Conservation (phyloP, 2,113 vertebrate species). For the Parotia lawesii region DNA sequence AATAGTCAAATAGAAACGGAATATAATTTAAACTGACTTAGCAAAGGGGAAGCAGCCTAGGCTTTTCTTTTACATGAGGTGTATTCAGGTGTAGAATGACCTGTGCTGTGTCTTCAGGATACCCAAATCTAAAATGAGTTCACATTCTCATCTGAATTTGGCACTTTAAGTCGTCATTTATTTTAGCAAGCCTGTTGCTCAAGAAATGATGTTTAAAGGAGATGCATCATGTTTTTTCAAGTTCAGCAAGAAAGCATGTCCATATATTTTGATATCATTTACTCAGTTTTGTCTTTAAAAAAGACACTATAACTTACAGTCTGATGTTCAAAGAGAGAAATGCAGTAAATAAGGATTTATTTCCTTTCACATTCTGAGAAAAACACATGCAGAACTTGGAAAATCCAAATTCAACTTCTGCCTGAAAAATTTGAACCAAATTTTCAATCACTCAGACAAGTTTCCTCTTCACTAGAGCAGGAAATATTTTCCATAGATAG, state of each 20-base stretch:
- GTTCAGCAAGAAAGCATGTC: not conserved
- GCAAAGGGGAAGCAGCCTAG: not conserved
- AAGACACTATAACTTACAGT: not conserved
- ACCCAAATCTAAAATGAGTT: not conserved
- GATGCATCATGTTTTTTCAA: not conserved
- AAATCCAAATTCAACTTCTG: not conserved
- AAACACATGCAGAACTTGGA: not conserved
- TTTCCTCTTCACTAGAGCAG: not conserved
- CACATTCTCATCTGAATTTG: not conserved
- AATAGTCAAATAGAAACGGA: not conserved
- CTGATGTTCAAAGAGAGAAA: not conserved
- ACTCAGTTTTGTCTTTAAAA: not conserved
- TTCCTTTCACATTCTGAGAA: not conserved
- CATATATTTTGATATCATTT: not conserved
- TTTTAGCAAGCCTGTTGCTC: not conserved
- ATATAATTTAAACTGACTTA: not conserved
- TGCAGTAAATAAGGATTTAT: not conserved
- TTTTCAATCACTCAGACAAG: not conserved
- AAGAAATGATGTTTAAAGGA: not conserved
- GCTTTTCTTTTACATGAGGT: not conserved
- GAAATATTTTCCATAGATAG: not conserved
- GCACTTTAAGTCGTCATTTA: not conserved
- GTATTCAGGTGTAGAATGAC: not conserved
- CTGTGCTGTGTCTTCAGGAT: not conserved
- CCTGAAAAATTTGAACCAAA: not conserved